Evolutionary conservation across 2,797 vertebrate genomes (phyloP).

Genomic region (Todus mexicanus): DNA sequence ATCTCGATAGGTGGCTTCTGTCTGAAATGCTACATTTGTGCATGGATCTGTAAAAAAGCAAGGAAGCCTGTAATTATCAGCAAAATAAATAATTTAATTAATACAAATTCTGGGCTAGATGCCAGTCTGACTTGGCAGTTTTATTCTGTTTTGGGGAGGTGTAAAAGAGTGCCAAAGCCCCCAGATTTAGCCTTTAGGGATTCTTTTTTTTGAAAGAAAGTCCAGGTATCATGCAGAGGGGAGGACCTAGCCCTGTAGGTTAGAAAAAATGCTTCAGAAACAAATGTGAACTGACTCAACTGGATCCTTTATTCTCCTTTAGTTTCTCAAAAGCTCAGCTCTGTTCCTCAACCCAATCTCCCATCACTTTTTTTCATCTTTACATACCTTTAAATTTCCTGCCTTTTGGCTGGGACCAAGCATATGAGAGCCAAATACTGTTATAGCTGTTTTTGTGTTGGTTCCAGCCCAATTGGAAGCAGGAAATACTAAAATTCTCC

Average conservation of each 20-base stretch:
- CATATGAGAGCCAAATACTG: conserved; percentile 23
- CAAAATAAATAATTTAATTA: conserved; percentile 56
- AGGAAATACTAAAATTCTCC: conserved; percentile 63
- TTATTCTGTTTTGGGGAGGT: neutral
- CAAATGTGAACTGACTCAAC: neutral
- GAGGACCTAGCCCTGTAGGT: neutral
- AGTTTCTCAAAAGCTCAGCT: neutral
- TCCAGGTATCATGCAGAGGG: neutral
- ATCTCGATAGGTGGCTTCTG: neutral
- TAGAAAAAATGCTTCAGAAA: conserved; percentile 19
- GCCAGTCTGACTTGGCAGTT: conserved; percentile 18
- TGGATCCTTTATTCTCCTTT: neutral
- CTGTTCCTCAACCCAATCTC: neutral
- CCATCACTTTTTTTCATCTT: conserved; percentile 1
- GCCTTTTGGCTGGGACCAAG: conserved; percentile 24
- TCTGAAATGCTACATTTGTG: neutral
- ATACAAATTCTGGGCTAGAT: conserved; percentile 7
- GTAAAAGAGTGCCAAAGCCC: neutral
- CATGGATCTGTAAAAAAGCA: neutral
- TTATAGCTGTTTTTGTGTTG: conserved; percentile 51
- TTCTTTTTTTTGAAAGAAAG: neutral
- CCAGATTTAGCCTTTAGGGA: neutral
- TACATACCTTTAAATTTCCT: conserved; percentile 52
- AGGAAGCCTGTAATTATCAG: conserved; percentile 22
- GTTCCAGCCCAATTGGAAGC: conserved; percentile 63